phyloP scores from a whole-genome alignment of 2,888 invertebrate genomes.

The Drosophila vallismaia region DNA sequence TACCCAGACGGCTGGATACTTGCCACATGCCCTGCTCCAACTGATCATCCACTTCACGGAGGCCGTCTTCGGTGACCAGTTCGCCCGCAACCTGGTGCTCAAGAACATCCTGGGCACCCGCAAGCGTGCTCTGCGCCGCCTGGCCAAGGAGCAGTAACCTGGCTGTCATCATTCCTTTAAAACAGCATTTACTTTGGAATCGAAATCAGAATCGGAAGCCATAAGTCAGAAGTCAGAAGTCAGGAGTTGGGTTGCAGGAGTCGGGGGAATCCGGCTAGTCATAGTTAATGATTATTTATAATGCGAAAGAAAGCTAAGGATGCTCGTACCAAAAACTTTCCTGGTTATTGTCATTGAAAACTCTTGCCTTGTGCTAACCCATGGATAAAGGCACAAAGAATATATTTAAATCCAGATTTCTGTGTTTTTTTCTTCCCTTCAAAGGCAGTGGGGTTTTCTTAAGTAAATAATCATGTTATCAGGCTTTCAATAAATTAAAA shows the following conservation, averaged over 20 bases:
- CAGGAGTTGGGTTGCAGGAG: constrained; percentile 12
- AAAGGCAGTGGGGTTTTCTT: neutral
- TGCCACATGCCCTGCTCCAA: constrained; percentile 83
- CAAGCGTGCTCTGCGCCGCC: constrained; percentile 76
- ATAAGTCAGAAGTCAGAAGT: too few species aligned
- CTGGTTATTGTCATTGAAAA: constrained; percentile 39
- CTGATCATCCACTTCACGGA: constrained; percentile 64
- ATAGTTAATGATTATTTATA: constrained; percentile 21
- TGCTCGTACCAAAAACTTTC: constrained; percentile 38
- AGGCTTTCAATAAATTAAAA: too few species aligned
- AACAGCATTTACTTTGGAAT: constrained; percentile 13
- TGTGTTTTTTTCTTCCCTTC: neutral
- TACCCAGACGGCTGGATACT: constrained; percentile 90
- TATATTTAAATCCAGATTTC: neutral
- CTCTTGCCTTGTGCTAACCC: constrained; percentile 4
- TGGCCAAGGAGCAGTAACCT: constrained; percentile 71
- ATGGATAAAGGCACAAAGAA: neutral
- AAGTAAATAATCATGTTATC: neutral
- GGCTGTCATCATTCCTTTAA: neutral
- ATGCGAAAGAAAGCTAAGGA: constrained; percentile 18
- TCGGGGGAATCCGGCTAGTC: constrained; percentile 22
- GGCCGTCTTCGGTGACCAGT: constrained; percentile 71
- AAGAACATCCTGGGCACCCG: constrained; percentile 76
- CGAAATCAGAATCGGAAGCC: too few species aligned
- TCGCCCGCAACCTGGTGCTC: constrained; percentile 77